Base-by-base conservation (phyloP, 2,113 vertebrate species). In the Barnardius zonarius region DNA sequence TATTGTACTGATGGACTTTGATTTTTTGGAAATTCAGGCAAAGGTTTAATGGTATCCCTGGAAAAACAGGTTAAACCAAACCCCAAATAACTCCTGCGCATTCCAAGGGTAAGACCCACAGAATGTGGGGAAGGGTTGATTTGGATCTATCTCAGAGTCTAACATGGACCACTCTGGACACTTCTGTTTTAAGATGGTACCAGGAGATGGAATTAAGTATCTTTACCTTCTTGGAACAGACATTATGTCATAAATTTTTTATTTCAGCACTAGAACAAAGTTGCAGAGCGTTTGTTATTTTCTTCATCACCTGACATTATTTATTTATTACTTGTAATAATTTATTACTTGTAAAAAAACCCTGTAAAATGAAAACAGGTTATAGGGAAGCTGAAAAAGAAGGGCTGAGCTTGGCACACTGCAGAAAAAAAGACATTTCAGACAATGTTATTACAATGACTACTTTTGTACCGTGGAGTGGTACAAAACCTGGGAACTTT, bases 341-440 rank as follows among this genome's bases (percentile, higher is more conserved):
- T 55, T 28, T 39, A 23, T 51, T 23, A 23, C 6, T 41, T 20
- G 63, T 31, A 46, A 39, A 75, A 43, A 43, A 31, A 11, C 5
- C 6, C 1, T 33, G 0, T 18, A n/a, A 86, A 57, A 76, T 25
- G 7, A 30, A 67, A 82, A 33, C 13, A 17, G 10, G 25, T 62
- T 33, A 27, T 15, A 57, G n/a, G 4, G 43, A 43, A 51, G 5
- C 35, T 63, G 63, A 64, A 75, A 62, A 73, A 68, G 24, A 22
- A 0, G 3, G 24, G 73, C 24, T 22, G 13, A 0, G 6, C 23
- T 17, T 9, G 17, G 15, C 64, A 19, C 16, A 19, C 14, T 19
- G 25, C 25, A 44, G 16, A 30, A n/a, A 41, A 22, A 4, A 28
- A 13, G 30, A 9, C 15, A 28, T 54, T 90, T 81, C 17, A 20